Conservation (phyloP, 2,888 invertebrate species). For the Myopa testacea region DNA sequence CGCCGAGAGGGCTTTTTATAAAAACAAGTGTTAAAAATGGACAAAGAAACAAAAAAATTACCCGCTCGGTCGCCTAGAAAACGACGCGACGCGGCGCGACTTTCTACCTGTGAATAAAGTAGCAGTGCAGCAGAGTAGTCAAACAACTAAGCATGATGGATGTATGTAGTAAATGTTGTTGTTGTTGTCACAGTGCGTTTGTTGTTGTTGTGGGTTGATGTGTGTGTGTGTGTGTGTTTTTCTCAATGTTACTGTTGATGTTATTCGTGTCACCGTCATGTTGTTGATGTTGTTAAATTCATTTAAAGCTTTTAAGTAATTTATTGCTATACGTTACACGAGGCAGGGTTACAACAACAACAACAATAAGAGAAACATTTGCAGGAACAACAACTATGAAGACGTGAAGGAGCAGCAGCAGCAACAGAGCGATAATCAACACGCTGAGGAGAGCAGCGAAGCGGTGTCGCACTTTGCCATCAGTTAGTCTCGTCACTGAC, state of each 20-base stretch:
- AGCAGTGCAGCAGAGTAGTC: not conserved
- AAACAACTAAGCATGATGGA: not conserved
- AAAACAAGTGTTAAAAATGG: not conserved
- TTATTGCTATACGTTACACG: slow-evolving; percentile 21
- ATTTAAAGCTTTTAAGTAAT: slow-evolving; percentile 40
- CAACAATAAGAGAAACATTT: not conserved
- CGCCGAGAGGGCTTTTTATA: not conserved
- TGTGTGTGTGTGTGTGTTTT: not conserved
- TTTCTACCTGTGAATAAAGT: too few relatives aligned
- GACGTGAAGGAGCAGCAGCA: not conserved
- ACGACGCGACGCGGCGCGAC: too few relatives aligned
- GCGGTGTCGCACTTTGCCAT: not conserved
- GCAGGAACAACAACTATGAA: not conserved
- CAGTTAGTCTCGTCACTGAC: slow-evolving; percentile 33
- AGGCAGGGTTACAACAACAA: slow-evolving; percentile 1
- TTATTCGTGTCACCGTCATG: not conserved
- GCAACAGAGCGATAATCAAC: not conserved
- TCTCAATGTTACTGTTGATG: slow-evolving; percentile 15
- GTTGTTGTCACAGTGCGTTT: not conserved
- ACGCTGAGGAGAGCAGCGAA: slow-evolving; percentile 28
- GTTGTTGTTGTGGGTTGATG: slow-evolving; percentile 19
- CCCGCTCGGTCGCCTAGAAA: not conserved
- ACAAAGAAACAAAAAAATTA: not conserved
- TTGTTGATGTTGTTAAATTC: slow-evolving; percentile 36
- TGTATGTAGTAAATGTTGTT: slow-evolving; percentile 31